A percentile compares a stretch with the other conserved stretches of the same genome.
phyloP scores from a whole-genome alignment of 2,888 invertebrate genomes.

The Sthenelais limicola region DNA sequence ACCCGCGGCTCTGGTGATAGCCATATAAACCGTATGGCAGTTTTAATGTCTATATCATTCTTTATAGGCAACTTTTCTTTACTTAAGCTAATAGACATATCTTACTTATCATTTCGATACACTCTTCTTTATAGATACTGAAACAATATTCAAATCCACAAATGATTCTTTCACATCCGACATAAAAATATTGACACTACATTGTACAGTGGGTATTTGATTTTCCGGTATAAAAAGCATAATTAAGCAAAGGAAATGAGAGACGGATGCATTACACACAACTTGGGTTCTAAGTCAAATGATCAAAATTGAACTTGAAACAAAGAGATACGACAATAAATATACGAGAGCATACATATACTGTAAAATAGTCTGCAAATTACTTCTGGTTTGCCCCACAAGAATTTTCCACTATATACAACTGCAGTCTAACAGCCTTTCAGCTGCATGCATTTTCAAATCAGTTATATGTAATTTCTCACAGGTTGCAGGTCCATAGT shows the following conservation, averaged over 20 bases:
- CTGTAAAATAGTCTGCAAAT: conserved; percentile 42
- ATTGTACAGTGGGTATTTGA: conserved; percentile 40
- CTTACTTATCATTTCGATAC: conserved; percentile 38
- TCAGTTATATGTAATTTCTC: conserved; percentile 36
- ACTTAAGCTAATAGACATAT: conserved; percentile 39
- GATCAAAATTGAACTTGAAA: conserved; percentile 46
- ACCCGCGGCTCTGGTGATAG: conserved; percentile 35
- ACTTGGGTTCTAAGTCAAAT: conserved; percentile 45
- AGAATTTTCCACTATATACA: conserved; percentile 44
- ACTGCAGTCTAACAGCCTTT: conserved; percentile 40
- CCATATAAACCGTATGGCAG: conserved; percentile 39
- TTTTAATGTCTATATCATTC: conserved; percentile 24
- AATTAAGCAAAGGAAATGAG: conserved; percentile 40
- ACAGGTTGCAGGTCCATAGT: conserved; percentile 37
- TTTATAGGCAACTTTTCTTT: conserved; percentile 36
- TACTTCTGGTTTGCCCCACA: conserved; percentile 40
- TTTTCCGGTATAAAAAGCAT: conserved; percentile 43
- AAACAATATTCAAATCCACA: conserved; percentile 47
- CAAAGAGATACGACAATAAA: conserved; percentile 43
- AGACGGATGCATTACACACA: conserved; percentile 39
- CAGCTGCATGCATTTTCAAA: conserved; percentile 40
- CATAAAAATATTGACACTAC: conserved; percentile 46
- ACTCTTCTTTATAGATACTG: conserved; percentile 41
- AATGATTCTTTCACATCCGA: conserved; percentile 45
- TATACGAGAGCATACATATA: conserved; percentile 44